These are phyloP conservation scores for Genyomyrus donnyi DNA, from an alignment of 2,113 vertebrate species.

Conservation along the genomic window DNA sequence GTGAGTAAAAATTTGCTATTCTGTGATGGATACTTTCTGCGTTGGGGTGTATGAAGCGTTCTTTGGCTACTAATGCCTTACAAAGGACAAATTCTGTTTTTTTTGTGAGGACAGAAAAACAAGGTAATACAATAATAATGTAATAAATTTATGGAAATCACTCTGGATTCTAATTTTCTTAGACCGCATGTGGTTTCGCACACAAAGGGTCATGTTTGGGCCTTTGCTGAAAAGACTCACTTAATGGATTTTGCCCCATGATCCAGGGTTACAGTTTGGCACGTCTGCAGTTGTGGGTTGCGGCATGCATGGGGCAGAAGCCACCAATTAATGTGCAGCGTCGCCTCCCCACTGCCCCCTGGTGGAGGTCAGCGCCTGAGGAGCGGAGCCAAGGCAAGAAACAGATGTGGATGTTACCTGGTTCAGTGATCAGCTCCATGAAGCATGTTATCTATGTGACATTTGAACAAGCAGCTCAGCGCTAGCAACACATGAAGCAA, in stretches of 20 bases:
- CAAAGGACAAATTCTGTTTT: slow-evolving; percentile 22
- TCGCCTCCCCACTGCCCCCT: not conserved
- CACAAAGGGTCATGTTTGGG: not conserved
- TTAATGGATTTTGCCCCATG: not conserved
- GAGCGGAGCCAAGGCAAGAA: not conserved
- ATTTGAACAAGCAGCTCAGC: not conserved
- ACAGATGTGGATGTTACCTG: not conserved
- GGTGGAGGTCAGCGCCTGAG: not conserved
- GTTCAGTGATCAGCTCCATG: not conserved
- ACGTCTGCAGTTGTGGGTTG: not conserved
- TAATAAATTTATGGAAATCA: slow-evolving; percentile 9
- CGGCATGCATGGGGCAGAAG: not conserved
- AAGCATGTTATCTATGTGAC: not conserved
- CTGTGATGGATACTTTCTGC: not conserved
- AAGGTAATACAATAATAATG: not conserved
- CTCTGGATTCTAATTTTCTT: not conserved
- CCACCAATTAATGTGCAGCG: not conserved
- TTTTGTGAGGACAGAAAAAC: slow-evolving; percentile 35
- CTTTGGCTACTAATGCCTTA: slow-evolving; percentile 34
- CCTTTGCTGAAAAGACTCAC: not conserved
- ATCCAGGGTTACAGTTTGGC: not conserved
- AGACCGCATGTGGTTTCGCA: not conserved
- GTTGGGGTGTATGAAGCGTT: not conserved
- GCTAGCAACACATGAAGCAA: not conserved
- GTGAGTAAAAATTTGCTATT: not conserved